These are phyloP conservation scores for Mola mola DNA, from an alignment of 2,113 vertebrate genomes.

Conservation along the genomic window DNA sequence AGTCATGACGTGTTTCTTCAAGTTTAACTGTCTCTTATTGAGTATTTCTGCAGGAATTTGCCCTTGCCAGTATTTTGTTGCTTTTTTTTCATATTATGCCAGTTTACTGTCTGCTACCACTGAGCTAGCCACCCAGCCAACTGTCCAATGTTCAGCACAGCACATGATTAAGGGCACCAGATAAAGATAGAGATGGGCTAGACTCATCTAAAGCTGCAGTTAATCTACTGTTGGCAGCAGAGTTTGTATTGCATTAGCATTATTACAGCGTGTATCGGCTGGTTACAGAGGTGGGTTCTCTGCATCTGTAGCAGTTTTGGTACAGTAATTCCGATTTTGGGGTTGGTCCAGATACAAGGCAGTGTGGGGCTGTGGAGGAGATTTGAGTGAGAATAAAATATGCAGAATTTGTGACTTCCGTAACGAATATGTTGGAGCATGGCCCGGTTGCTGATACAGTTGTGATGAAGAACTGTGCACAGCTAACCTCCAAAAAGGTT, in stretches of 20 bases:
- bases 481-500: background rate
- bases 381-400: conserved; percentile 25
- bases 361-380: background rate
- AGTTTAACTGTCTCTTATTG: too few relatives aligned
- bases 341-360: conserved; percentile 9
- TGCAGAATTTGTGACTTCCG: conserved; percentile 24
- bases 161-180: conserved; percentile 46
- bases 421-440: conserved; percentile 13
- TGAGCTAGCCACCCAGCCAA: conserved; percentile 1
- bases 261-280: conserved; percentile 36
- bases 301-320: background rate
- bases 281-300: conserved; percentile 15
- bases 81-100: background rate
- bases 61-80: background rate
- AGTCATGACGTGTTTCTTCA: too few relatives aligned
- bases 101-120: conserved; percentile 9
- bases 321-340: conserved; percentile 29
- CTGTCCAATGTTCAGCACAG: conserved; percentile 8
- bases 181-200: conserved; percentile 43
- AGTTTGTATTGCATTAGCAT: conserved; percentile 42
- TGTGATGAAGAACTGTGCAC: background rate
- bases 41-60: too few relatives aligned
- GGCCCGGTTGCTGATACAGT: background rate
- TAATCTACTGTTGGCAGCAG: conserved; percentile 52
- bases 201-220: conserved; percentile 34